These are phyloP conservation scores for Ormyrus rosae DNA, from an alignment of 2,888 invertebrate genomes.

Conservation along the genomic window DNA sequence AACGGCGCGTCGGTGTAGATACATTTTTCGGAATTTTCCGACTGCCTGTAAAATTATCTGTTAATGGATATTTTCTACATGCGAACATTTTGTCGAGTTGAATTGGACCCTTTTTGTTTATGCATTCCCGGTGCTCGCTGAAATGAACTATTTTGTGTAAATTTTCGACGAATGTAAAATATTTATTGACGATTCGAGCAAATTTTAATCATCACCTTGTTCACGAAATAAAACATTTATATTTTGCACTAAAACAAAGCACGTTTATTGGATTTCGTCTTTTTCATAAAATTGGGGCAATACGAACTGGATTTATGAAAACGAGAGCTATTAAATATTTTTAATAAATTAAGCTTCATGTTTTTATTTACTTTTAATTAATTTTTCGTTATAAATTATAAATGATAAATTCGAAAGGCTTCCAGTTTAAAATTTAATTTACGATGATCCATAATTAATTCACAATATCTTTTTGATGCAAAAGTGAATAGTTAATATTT, in stretches of 20 bases:
- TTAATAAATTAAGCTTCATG: not conserved
- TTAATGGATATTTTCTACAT: not conserved
- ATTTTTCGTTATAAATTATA: not conserved
- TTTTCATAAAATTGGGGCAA: too few relatives aligned
- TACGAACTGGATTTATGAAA: too few relatives aligned
- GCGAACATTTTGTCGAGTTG: not conserved
- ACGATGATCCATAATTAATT: slow-evolving; percentile 4
- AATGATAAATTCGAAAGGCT: too few relatives aligned
- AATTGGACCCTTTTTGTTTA: slow-evolving; percentile 21
- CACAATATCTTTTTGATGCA: slow-evolving; percentile 19
- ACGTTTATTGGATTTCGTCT: too few relatives aligned
- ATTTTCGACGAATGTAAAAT: too few relatives aligned
- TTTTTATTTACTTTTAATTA: slow-evolving; percentile 4
- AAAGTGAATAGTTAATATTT: slow-evolving; percentile 6
- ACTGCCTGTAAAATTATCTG: not conserved
- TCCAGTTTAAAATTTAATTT: too few relatives aligned
- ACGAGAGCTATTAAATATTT: not conserved
- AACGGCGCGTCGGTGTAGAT: too few relatives aligned
- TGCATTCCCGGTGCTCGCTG: not conserved
- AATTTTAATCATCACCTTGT: not conserved
- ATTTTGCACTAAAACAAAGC: too few relatives aligned
- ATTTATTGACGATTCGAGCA: not conserved
- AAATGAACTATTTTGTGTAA: not conserved
- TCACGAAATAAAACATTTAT: too few relatives aligned
- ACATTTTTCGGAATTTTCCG: slow-evolving; percentile 2